phyloP scores from a whole-genome alignment of 2,113 vertebrate genomes.

The Motacilla tschutschensis region DNA sequence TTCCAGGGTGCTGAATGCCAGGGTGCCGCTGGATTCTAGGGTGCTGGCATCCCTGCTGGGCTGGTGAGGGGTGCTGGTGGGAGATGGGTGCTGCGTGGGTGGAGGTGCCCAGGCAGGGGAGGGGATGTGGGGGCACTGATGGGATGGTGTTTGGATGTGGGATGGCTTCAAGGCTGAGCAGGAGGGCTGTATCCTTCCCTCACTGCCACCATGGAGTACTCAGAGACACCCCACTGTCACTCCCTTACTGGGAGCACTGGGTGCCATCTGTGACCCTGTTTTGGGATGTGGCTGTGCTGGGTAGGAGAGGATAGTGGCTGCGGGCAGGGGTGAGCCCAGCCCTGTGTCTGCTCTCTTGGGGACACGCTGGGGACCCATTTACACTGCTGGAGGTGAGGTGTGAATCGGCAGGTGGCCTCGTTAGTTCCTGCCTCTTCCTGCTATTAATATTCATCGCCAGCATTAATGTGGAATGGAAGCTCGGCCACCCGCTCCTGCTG shows the following conservation, averaged over 20 bases:
- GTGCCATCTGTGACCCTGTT: fast-evolving
- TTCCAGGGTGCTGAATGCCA: background rate
- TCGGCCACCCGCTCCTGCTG: background rate
- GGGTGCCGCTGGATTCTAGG: background rate
- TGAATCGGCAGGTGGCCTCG: constrained; percentile 38
- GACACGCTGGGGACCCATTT: background rate
- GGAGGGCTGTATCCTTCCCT: background rate
- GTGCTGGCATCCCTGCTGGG: background rate
- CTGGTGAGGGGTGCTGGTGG: background rate
- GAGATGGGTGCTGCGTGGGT: background rate
- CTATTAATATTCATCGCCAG: constrained; percentile 59
- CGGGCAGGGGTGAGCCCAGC: background rate
- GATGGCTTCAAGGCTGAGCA: background rate
- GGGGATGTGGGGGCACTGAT: fast-evolving
- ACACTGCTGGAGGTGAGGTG: constrained; percentile 25
- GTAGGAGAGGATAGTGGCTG: background rate
- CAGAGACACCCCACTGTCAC: background rate
- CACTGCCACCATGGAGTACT: fast-evolving
- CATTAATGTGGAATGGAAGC: constrained; percentile 33
- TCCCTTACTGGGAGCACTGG: background rate
- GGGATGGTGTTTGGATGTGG: background rate
- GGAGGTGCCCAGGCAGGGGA: background rate
- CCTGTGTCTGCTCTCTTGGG: fast-evolving
- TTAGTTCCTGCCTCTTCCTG: constrained; percentile 40
- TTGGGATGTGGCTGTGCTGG: background rate